A percentile compares a stretch with the other conserved stretches of the same genome.
Evolutionary conservation across 2,888 invertebrate species (phyloP).

Genomic region (Drosophila falleni): DNA sequence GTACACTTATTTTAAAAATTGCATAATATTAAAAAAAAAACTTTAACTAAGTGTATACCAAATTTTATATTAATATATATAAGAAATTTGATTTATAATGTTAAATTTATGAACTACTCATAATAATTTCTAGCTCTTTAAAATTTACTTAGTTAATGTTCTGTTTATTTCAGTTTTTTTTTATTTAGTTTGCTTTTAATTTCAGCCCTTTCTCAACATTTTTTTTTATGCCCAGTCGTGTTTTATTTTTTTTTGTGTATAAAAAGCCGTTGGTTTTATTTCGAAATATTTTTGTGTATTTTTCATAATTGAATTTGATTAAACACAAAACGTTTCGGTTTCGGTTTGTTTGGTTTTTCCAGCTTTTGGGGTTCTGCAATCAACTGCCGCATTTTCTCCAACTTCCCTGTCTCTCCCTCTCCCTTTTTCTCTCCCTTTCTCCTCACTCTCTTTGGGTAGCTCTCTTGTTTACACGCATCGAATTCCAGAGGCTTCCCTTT

Average conservation of each 20-base stretch:
- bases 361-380: conserved; percentile 32
- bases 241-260: conserved; percentile 13
- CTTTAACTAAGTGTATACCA: background rate
- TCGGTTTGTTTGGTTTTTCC: conserved; percentile 54
- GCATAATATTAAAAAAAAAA: background rate
- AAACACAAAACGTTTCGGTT: conserved; percentile 57
- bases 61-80: background rate
- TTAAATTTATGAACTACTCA: background rate
- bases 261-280: background rate
- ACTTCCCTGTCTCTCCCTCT: background rate
- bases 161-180: background rate
- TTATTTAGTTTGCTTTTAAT: background rate
- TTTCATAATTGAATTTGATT: conserved; percentile 75
- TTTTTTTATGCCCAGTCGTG: background rate
- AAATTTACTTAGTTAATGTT: background rate
- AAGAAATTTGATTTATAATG: background rate
- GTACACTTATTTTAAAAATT: too few relatives aligned
- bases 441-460: background rate
- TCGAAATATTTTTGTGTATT: conserved; percentile 46
- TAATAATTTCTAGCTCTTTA: too few relatives aligned
- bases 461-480: conserved; percentile 55
- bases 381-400: conserved; percentile 3
- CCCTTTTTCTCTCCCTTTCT: too few relatives aligned
- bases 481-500: conserved; percentile 42
- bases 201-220: background rate